Base-by-base conservation (phyloP, 1,140 invertebrate genomes). In the Hyles euphorbiae region DNA sequence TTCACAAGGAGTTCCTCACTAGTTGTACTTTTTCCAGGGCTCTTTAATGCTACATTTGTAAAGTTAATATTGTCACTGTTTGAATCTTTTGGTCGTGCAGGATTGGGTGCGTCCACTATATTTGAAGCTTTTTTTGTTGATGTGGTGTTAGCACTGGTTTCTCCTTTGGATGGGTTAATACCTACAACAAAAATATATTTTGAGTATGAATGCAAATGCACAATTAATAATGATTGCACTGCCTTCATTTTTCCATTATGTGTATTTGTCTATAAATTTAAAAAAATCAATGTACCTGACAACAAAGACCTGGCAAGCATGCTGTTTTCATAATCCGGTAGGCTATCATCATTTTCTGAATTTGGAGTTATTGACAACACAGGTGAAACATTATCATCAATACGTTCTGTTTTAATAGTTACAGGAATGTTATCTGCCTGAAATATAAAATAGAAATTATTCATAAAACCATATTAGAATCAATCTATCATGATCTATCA, bases 221-320 rank as follows among this genome's bases (percentile, higher is more conserved):
- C 2, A 40, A 40, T 40, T 5, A n/a, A n/a, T 11, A 48, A 48
- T 48, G 22, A 22, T 22, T 22, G 22, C 22, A 22, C 22, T 22
- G 22, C 22, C 22, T 22, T 22, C 1, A 2, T 22, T 22, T 22
- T 22, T 22, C 22, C 22, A 22, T 22, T 2, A 22, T 22, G 22
- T 22, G 22, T 22, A 22, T 22, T 22, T 22, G 0, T 22, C 22
- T 22, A 49, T 0, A 49, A 51, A 51, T 11, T 33, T 32, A 3
- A 33, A 3, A 32, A 3, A 51, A 43, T 43, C 5, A 11, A 53
- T 53, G 54, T 80, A 90, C 89, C 87, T 76, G 87, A 89, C 3
- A 90, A 72, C 50, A 90, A 68, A 22, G 89, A 90, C 61, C 89
- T 79, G 64, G 89, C 89, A 67, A 90, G 80, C 89, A 90, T 90